phyloP scores from a whole-genome alignment of 2,113 vertebrate species.

The Polyodon spathula region DNA sequence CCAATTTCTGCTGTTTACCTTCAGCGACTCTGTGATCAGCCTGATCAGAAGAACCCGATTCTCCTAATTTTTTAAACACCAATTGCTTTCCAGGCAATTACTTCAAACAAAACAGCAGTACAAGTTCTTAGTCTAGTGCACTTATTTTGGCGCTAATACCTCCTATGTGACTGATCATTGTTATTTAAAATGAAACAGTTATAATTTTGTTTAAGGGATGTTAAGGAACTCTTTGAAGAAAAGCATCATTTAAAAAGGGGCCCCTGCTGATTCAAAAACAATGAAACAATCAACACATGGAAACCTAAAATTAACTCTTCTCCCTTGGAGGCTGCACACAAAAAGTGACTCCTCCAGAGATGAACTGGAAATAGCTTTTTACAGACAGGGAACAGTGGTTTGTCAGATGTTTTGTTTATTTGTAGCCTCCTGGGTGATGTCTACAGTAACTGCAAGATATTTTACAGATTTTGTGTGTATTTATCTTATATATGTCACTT shows the following conservation, averaged over 20 bases:
- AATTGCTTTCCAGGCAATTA: slow-evolving; percentile 49
- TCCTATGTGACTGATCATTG: slow-evolving; percentile 39
- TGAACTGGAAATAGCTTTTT: too few relatives aligned
- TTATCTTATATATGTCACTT: too few relatives aligned
- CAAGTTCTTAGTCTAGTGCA: slow-evolving; percentile 43
- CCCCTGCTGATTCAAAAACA: slow-evolving; percentile 29
- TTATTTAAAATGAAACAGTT: slow-evolving; percentile 42
- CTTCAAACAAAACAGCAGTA: slow-evolving; percentile 39
- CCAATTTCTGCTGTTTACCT: slow-evolving; percentile 20
- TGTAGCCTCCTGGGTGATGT: too few relatives aligned
- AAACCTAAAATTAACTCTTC: background rate
- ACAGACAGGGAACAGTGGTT: too few relatives aligned
- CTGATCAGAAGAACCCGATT: background rate
- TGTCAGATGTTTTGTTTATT: too few relatives aligned
- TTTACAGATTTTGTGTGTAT: too few relatives aligned
- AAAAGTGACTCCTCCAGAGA: too few relatives aligned
- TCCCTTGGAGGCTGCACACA: too few relatives aligned
- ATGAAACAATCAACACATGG: slow-evolving; percentile 17
- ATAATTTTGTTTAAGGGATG: slow-evolving; percentile 37
- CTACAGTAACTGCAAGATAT: too few relatives aligned
- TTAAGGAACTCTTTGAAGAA: slow-evolving; percentile 35
- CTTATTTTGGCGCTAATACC: slow-evolving; percentile 48
- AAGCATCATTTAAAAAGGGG: slow-evolving; percentile 30
- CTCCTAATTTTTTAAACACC: slow-evolving; percentile 25
- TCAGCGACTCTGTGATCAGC: slow-evolving; percentile 22